Evolutionary conservation across 2,113 vertebrate species (phyloP).

Genomic region (Paramisgurnus dabryanus): DNA sequence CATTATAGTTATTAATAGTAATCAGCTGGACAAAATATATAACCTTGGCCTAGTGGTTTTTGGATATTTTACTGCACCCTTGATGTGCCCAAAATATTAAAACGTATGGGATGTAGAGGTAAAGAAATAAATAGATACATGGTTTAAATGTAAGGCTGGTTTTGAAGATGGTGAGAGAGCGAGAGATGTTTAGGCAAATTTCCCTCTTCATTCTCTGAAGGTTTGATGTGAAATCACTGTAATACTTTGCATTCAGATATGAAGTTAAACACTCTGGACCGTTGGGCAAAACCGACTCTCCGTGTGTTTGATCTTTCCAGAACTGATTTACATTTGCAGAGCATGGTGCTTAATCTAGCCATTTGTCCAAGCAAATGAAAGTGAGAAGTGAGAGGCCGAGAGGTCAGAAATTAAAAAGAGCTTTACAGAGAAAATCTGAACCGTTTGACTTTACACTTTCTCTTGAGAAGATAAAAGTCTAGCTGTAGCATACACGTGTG

Average conservation of each 20-base stretch:
- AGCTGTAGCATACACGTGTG: too few relatives aligned
- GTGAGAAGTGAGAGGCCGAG: neutral
- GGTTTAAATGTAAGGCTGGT: too few relatives aligned
- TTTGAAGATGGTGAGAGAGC: constrained; percentile 1
- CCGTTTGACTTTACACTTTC: neutral
- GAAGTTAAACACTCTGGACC: constrained; percentile 60
- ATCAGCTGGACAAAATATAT: too few relatives aligned
- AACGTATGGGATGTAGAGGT: too few relatives aligned
- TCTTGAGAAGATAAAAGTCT: too few relatives aligned
- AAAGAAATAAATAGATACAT: too few relatives aligned
- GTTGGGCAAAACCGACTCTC: constrained; percentile 66
- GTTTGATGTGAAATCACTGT: constrained; percentile 61
- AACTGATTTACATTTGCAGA: constrained; percentile 71
- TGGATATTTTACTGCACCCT: too few relatives aligned
- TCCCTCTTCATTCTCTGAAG: constrained; percentile 61
- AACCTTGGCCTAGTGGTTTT: too few relatives aligned
- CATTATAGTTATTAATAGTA: too few relatives aligned
- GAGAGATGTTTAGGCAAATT: constrained; percentile 46
- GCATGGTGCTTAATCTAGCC: constrained; percentile 63
- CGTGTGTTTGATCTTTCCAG: constrained; percentile 68
- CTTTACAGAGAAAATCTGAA: neutral
- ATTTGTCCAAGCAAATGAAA: constrained; percentile 65
- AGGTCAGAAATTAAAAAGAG: neutral
- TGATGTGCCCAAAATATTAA: too few relatives aligned
- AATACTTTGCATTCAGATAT: constrained; percentile 65